Conservation (phyloP, 2,888 invertebrate species). For the Brachynemurus nebulosus region DNA sequence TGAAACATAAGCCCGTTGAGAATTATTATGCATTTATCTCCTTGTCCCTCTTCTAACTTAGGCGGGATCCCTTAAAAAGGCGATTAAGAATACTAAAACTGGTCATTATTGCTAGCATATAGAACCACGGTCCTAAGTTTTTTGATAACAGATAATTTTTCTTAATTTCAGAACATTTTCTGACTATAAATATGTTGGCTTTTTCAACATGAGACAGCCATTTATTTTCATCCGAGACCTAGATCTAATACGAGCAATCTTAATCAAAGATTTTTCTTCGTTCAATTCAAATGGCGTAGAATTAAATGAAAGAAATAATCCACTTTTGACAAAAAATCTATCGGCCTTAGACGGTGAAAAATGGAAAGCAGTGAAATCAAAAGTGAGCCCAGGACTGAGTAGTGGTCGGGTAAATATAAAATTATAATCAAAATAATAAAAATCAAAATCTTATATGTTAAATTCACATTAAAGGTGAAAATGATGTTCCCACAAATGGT, state of each 20-base stretch:
- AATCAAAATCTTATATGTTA: not conserved
- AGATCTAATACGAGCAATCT: not conserved
- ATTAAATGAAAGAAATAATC: conserved; percentile 18
- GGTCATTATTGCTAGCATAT: no score
- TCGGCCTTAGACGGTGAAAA: conserved; percentile 20
- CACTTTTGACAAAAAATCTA: conserved; percentile 22
- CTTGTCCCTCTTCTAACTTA: no score
- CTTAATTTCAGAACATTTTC: no score
- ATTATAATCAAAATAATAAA: not conserved
- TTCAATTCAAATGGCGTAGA: not conserved
- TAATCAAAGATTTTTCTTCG: not conserved
- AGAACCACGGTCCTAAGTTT: no score
- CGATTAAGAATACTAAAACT: no score
- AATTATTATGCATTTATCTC: no score
- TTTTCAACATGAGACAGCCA: no score
- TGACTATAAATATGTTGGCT: no score
- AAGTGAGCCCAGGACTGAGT: not conserved
- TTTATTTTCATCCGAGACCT: not conserved
- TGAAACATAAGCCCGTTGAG: no score
- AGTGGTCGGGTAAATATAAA: not conserved
- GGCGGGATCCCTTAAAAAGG: no score
- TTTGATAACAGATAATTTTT: no score
- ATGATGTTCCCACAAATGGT: conserved; percentile 31
- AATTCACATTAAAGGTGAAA: conserved; percentile 22
- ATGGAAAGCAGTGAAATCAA: conserved; percentile 19